Percentiles rank a stretch among this genome's conserved stretches.
Evolutionary conservation across 1,140 invertebrate genomes (phyloP).

Genomic region (Ruditapes philippinarum): DNA sequence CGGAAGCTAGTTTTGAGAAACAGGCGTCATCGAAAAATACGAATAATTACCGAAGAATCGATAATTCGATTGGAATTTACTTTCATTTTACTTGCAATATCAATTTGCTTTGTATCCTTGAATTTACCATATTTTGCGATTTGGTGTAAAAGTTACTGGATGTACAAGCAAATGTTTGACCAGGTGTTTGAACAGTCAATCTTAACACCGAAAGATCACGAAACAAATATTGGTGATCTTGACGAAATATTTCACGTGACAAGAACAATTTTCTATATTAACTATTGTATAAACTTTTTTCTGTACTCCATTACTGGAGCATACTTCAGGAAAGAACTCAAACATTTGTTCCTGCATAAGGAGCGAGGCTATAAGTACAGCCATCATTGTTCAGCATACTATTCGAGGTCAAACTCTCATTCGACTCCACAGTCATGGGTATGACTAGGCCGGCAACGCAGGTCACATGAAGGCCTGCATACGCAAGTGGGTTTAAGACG

Average conservation of each 20-base stretch:
- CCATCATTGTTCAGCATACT: constrained; percentile 25
- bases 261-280: constrained; percentile 77
- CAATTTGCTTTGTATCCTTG: constrained; percentile 75
- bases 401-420: constrained; percentile 35
- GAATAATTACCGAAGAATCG: constrained; percentile 71
- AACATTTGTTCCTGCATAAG: constrained; percentile 46
- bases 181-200: neutral
- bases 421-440: constrained; percentile 61
- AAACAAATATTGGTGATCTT: constrained; percentile 8
- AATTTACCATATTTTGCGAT: constrained; percentile 79
- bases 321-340: constrained; percentile 74
- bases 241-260: constrained; percentile 60
- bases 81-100: constrained; percentile 76
- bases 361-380: constrained; percentile 22
- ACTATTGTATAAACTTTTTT: constrained; percentile 81
- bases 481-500: neutral
- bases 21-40: constrained; percentile 60
- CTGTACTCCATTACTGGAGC: constrained; percentile 79
- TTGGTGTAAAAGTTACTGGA: constrained; percentile 73
- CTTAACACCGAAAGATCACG: neutral
- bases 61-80: constrained; percentile 78
- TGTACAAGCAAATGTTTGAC: constrained; percentile 16
- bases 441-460: constrained; percentile 4
- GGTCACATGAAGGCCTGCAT: neutral
- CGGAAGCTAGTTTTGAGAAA: constrained; percentile 73